A percentile compares a stretch with the other conserved stretches of the same genome.
phyloP scores from a whole-genome alignment of 1,140 invertebrate species.

The Zaprionus tsacasi region DNA sequence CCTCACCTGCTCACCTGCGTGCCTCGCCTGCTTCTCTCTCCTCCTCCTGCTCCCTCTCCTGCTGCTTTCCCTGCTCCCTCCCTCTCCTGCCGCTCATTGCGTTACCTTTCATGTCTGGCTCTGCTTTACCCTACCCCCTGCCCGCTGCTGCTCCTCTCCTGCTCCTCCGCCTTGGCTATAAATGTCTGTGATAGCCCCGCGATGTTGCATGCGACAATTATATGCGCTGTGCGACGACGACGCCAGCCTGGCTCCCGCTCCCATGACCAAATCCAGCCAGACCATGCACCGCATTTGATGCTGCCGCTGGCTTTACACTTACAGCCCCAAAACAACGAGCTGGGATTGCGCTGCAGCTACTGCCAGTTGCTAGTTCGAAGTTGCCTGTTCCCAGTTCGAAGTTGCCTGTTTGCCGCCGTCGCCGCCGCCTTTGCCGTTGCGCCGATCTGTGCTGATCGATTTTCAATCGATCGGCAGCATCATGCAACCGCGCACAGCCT shows the following conservation, averaged over 20 bases:
- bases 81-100: background rate
- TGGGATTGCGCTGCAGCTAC: slow-evolving; percentile 39
- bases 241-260: slow-evolving; percentile 74
- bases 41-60: background rate
- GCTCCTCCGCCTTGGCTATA: background rate
- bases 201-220: slow-evolving; percentile 82
- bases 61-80: background rate
- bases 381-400: slow-evolving; percentile 48
- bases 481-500: slow-evolving; percentile 82
- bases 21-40: background rate
- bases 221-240: slow-evolving; percentile 72
- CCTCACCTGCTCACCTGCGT: background rate
- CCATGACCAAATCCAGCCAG: slow-evolving; percentile 32
- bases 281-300: slow-evolving; percentile 29
- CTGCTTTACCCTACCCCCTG: background rate
- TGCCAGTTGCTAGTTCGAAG: slow-evolving; percentile 5
- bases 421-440: slow-evolving; percentile 33
- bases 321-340: slow-evolving; percentile 39
- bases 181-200: slow-evolving; percentile 56
- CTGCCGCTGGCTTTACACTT: slow-evolving; percentile 46
- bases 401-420: slow-evolving; percentile 44
- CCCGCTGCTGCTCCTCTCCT: background rate
- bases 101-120: slow-evolving; percentile 1
- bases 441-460: slow-evolving; percentile 75
- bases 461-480: slow-evolving; percentile 81